phyloP scores from a whole-genome alignment of 1,140 invertebrate species.

The Cydia strobilella region DNA sequence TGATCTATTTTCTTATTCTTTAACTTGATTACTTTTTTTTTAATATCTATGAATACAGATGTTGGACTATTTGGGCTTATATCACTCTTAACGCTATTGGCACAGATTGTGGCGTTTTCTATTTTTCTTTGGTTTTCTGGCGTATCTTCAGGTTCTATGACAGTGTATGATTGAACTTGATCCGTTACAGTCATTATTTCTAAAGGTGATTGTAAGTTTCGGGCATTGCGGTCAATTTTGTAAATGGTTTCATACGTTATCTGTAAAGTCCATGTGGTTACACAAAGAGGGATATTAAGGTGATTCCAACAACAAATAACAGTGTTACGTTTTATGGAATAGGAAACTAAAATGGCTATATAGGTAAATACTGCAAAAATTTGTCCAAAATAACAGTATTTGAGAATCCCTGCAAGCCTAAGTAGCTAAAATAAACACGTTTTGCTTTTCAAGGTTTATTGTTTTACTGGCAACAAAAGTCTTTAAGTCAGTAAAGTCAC shows the following conservation, averaged over 20 bases:
- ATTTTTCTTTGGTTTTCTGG: conserved; percentile 22
- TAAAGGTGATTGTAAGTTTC: conserved; percentile 47
- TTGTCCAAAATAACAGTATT: no score
- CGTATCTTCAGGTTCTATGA: conserved; percentile 23
- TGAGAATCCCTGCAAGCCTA: no score
- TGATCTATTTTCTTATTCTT: conserved; percentile 38
- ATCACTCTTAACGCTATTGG: not conserved
- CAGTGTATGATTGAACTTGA: conserved; percentile 37
- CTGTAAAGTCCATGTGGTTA: conserved; percentile 46
- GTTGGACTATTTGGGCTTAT: conserved; percentile 30
- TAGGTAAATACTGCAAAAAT: no score
- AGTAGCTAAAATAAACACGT: conserved; percentile 6
- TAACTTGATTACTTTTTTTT: conserved; percentile 40
- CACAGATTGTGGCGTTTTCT: not conserved
- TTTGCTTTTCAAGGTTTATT: no score
- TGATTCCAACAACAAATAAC: no score
- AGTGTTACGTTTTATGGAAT: no score
- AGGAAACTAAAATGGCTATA: no score
- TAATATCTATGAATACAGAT: conserved; percentile 37
- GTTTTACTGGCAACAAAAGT: no score
- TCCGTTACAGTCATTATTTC: conserved; percentile 39
- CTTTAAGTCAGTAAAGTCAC: no score
- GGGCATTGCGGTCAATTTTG: conserved; percentile 47
- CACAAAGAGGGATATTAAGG: no score
- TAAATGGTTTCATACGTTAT: conserved; percentile 58